Percentiles rank a stretch among this genome's conserved stretches.
These are phyloP conservation scores for Drosophila maculinotata DNA, from an alignment of 2,888 invertebrate species.

Conservation along the genomic window DNA sequence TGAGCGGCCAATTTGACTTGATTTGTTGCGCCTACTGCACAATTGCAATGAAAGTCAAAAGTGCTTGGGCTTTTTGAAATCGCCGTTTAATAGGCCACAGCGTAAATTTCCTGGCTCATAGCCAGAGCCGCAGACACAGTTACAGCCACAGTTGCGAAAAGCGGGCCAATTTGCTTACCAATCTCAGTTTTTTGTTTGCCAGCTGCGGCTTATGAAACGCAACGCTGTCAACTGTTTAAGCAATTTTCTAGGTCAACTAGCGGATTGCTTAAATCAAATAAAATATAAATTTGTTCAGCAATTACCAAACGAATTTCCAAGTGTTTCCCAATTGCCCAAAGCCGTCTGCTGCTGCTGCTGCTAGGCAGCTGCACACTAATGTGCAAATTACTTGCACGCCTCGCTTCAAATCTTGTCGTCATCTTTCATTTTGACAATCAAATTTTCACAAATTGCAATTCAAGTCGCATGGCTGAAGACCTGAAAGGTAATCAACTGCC, in stretches of 20 bases:
- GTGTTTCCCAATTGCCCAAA: conserved; percentile 29
- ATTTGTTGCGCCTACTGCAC: conserved; percentile 46
- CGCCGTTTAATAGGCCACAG: conserved; percentile 63
- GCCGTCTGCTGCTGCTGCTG: neutral
- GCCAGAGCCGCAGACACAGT: conserved; percentile 45
- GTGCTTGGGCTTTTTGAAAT: conserved; percentile 50
- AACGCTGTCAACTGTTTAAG: conserved; percentile 21
- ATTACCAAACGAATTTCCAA: conserved; percentile 37
- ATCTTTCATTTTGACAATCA: conserved; percentile 68
- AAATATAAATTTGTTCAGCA: conserved; percentile 11
- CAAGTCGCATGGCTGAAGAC: conserved; percentile 52
- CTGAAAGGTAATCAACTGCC: conserved; percentile 47
- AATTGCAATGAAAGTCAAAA: conserved; percentile 57
- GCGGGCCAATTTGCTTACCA: conserved; percentile 55
- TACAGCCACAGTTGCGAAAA: conserved; percentile 50
- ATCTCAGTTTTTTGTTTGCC: conserved; percentile 28
- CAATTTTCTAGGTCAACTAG: conserved; percentile 67
- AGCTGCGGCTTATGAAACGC: conserved; percentile 42
- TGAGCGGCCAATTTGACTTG: conserved; percentile 34
- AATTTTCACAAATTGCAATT: conserved; percentile 69
- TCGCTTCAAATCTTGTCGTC: conserved; percentile 24
- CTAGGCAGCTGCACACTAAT: conserved; percentile 54
- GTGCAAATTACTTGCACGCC: conserved; percentile 57
- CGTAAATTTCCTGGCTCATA: conserved; percentile 64
- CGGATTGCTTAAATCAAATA: conserved; percentile 20